Evolutionary conservation across 2,113 vertebrate species (phyloP), one percentile per base, ranked within the genome.

Genomic region (Desmodus rotundus): DNA sequence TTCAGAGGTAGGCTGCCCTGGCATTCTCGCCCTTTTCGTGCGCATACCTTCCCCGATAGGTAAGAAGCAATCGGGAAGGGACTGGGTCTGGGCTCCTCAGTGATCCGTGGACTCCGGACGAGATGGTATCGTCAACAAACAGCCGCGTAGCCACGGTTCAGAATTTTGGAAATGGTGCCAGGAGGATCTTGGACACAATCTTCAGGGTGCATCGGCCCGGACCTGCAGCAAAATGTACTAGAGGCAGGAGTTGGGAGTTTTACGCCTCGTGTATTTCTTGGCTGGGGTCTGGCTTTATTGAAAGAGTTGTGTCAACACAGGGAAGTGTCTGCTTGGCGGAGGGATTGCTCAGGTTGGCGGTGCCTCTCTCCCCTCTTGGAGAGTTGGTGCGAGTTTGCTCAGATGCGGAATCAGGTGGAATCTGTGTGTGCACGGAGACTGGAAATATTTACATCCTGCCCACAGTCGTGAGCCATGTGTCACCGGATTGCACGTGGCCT

Each of bases 271-370:
- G 28, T 96, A 95, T 92, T 76, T 67, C 89, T 97, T 95, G 95
- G 70, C 91, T 45, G 52, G 63, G 65, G 24, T 38, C 52, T 88
- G 65, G 19, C 43, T 97, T 96, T 61, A 68, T 85, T 70, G 76
- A n/a, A 87, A 89, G 80, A 87, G 38, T 58, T 93, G 20, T 88
- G 81, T 94, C 86, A 91, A 85, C 89, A 94, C 28, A 58, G 43
- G 38, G 19, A 78, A 83, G 76, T 72, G 36, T 15, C 54, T 88
- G 1, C 22, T 78, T 80, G 65, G 58, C 3, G 28, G 20, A 28
- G 63, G 56, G 78, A 90, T 76, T 91, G 76, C 86, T 95, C 43
- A 45, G 81, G 15, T 31, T 67, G 50, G 38, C 13, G 33, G 31
- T 56, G 11, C 47, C 77, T 78, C 38, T 88, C 73, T 31, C 52